Evolutionary conservation across 1,140 invertebrate species (phyloP), one percentile per base, ranked within the genome.

Genomic region (Rhagoletis pomonella): DNA sequence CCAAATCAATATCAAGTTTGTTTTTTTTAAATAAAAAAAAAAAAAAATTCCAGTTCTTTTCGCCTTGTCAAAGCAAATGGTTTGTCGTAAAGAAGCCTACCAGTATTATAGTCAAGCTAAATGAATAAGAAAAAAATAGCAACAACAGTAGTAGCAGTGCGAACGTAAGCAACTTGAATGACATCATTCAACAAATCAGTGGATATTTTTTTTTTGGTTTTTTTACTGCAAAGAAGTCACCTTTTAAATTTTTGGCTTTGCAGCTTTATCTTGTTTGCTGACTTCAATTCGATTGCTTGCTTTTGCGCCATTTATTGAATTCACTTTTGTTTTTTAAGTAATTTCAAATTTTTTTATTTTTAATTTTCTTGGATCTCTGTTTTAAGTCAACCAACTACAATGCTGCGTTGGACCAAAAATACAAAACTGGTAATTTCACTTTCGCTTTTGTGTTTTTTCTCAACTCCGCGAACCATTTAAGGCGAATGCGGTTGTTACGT

Each of bases 401-500:
- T 10, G 44, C 67, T 47, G 47, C 44, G 44, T 81, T 81, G 73
- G n/a, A 5, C 47, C 47, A 81, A 81, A 81, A 81, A 4, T 47
- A 3, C 14, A 81, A 81, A 55, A 81, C 73, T 81, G 47, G 73
- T 81, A 81, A 55, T 55, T 81, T 81, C 47, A 81, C 73, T 81
- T 81, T 81, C 73, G 73, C 47, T 81, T 55, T 81, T 81, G 47
- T 1, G 17, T 55, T 19, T 50, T 50, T 6, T 42, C 3, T 12
- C 10, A 4, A 29, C 47, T 42, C 12, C n/a, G 12, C 50, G 9
- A 77, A 17, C 14, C 12, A 0, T 81, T 81, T 81, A 55, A 17
- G 69, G 69, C 69, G 14, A 73, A 39, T 47, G 17, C 12, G 73
- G 73, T 6, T 55, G 73, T n/a, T 81, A 47, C n/a, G 3, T 17